These are phyloP conservation scores for Lepus timidus DNA, from an alignment of 2,113 vertebrate species.

Conservation along the genomic window DNA sequence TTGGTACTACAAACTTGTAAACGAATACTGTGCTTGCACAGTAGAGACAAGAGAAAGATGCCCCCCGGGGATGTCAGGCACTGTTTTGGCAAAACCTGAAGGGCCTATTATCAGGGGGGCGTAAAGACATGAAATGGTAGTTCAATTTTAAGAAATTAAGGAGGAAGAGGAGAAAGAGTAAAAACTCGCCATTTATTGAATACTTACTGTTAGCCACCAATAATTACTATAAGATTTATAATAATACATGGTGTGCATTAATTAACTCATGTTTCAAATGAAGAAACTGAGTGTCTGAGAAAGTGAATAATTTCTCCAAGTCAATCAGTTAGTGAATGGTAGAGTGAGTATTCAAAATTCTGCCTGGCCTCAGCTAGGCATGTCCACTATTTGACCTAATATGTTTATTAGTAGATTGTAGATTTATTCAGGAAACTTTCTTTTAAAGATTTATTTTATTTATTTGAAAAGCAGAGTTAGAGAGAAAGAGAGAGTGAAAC, in stretches of 20 bases:
- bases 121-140: not conserved
- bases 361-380: not conserved
- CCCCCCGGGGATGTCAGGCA: not conserved
- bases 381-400: not conserved
- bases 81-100: not conserved
- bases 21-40: not conserved
- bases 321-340: not conserved
- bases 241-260: not conserved
- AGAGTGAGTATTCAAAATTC: conserved; percentile 23
- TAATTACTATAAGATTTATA: not conserved
- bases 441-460: too few relatives aligned
- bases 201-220: not conserved
- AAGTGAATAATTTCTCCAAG: not conserved
- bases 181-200: not conserved
- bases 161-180: not conserved
- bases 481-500: too few relatives aligned
- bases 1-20: conserved; percentile 5
- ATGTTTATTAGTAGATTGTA: not conserved
- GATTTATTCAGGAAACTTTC: not conserved
- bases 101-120: not conserved
- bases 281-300: not conserved
- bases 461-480: too few relatives aligned
- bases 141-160: not conserved
- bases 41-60: not conserved
- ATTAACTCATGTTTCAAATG: conserved; percentile 21